phyloP scores from a whole-genome alignment of 2,797 vertebrate species.

The Coregonus ussuriensis region DNA sequence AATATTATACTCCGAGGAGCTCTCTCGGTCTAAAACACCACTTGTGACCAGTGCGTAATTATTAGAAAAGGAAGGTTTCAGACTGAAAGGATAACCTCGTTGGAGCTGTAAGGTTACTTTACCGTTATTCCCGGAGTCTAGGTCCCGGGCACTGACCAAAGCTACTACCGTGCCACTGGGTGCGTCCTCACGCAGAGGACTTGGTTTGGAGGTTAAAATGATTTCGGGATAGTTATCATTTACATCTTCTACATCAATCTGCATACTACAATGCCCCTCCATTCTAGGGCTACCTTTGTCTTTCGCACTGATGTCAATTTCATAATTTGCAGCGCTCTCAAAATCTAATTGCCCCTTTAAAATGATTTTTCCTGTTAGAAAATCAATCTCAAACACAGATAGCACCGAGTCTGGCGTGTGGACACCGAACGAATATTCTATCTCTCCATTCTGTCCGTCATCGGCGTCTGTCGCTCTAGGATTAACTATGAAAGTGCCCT shows the following conservation, averaged over 20 bases:
- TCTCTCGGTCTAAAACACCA: constrained; percentile 76
- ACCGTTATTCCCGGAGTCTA: constrained; percentile 54
- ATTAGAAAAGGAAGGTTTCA: constrained; percentile 60
- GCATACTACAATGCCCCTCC: constrained; percentile 66
- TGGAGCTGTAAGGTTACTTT: constrained; percentile 42
- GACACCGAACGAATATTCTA: constrained; percentile 47
- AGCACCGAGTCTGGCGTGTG: constrained; percentile 30
- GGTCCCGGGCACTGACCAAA: constrained; percentile 56
- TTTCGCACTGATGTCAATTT: constrained; percentile 57
- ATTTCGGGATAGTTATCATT: constrained; percentile 72
- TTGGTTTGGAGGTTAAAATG: constrained; percentile 53
- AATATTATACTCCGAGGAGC: constrained; percentile 74
- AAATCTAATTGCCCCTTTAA: constrained; percentile 59
- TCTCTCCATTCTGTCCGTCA: constrained; percentile 41
- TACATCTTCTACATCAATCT: constrained; percentile 59
- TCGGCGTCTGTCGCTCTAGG: constrained; percentile 42
- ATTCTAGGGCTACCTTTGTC: constrained; percentile 68
- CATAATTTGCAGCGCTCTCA: constrained; percentile 42
- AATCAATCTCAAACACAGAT: constrained; percentile 53
- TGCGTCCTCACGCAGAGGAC: constrained; percentile 50
- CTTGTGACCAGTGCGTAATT: constrained; percentile 65
- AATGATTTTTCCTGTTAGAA: constrained; percentile 10
- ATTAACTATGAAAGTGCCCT: constrained; percentile 30
- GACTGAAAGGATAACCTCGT: constrained; percentile 39
- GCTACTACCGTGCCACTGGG: constrained; percentile 55